A percentile compares a stretch with the other conserved stretches of the same genome.
phyloP scores from a whole-genome alignment of 2,797 vertebrate species.

The Microchirus variegatus region DNA sequence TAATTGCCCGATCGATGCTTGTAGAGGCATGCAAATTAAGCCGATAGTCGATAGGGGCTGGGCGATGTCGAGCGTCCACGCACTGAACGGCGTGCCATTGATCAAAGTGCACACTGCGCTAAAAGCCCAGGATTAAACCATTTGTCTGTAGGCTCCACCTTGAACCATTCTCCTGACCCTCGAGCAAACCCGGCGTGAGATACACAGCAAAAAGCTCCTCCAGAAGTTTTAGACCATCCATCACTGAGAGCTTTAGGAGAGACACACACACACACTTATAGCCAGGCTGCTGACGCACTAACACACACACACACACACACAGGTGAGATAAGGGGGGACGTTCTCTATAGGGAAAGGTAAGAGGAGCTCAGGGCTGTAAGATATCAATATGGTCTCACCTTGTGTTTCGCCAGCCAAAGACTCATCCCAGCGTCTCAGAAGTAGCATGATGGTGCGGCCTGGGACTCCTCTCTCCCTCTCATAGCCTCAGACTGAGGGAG shows the following conservation, averaged over 20 bases:
- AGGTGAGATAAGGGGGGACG: slow-evolving; percentile 41
- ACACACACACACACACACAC: slow-evolving; percentile 18
- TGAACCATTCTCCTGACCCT: slow-evolving; percentile 63
- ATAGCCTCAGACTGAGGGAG: slow-evolving; percentile 84
- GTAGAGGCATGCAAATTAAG: slow-evolving; percentile 68
- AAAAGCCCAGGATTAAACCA: slow-evolving; percentile 60
- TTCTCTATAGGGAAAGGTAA: slow-evolving; percentile 21
- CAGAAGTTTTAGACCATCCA: slow-evolving; percentile 56
- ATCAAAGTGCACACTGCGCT: slow-evolving; percentile 59
- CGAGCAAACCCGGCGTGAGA: slow-evolving; percentile 39
- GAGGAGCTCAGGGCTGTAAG: too few species aligned
- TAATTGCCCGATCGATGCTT: slow-evolving; percentile 73
- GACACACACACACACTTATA: slow-evolving; percentile 1
- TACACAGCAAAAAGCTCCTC: slow-evolving; percentile 31
- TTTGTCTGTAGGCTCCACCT: slow-evolving; percentile 61
- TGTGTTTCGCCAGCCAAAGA: slow-evolving; percentile 81
- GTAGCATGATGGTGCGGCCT: slow-evolving; percentile 84
- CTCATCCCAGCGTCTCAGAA: slow-evolving; percentile 84
- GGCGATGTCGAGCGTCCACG: slow-evolving; percentile 34
- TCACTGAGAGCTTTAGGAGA: slow-evolving; percentile 49
- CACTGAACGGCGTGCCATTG: slow-evolving; percentile 43
- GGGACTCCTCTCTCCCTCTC: slow-evolving; percentile 82
- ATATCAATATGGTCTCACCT: slow-evolving; percentile 73
- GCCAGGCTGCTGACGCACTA: slow-evolving; percentile 27
- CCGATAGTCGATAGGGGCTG: slow-evolving; percentile 55